Evolutionary conservation across 2,888 invertebrate species (phyloP), one percentile per base, ranked within the genome.

Genomic region (Drosophila monieri): DNA sequence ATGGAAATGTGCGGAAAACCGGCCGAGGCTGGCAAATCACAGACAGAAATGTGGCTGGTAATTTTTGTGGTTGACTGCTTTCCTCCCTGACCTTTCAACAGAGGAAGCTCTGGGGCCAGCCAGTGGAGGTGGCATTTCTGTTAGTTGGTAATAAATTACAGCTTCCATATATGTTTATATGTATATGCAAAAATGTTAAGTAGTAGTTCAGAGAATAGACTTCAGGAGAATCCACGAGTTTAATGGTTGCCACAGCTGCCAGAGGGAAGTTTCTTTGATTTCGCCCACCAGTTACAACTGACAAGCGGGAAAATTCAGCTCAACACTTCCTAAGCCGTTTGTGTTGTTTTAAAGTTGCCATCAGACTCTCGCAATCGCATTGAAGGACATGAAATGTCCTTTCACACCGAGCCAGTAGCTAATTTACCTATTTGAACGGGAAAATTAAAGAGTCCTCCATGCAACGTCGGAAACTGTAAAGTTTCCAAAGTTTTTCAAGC

Each of bases 1-100:
- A 76, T 78, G 71, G 69, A 84, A 80, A 73, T 80, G 59, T 86
- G 78, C 56, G 43, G 53, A 61, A 59, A 68, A 37, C 35, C 30
- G 25, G 48, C 35, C 12, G 14, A 46, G 35, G 44, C 15, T 44
- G 21, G 49, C 65, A 76, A 74, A 65, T 70, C 59, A 70, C 37
- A 52, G 69, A 35, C 39, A 53, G 54, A 66, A 66, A 41, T 48
- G 62, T 32, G 32, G 15, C 47, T 41, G 23, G 30, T 30, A 46
- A 25, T 27, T 66, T 35, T 44, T 37, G 52, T 52, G 62, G 62
- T 47, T 60, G 12, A 47, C 30, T 39, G 62, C 21, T 30, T 12
- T 12, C 46, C 14, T 10, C 30, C 23, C 10, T n/a, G 30, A 21
- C 14, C 54, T 15, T 21, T 44, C 9, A 23, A 12, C 35, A 18